Percentiles rank a stretch among this genome's conserved stretches.
phyloP scores from a whole-genome alignment of 2,888 invertebrate genomes.

The Drosophila longiperda region DNA sequence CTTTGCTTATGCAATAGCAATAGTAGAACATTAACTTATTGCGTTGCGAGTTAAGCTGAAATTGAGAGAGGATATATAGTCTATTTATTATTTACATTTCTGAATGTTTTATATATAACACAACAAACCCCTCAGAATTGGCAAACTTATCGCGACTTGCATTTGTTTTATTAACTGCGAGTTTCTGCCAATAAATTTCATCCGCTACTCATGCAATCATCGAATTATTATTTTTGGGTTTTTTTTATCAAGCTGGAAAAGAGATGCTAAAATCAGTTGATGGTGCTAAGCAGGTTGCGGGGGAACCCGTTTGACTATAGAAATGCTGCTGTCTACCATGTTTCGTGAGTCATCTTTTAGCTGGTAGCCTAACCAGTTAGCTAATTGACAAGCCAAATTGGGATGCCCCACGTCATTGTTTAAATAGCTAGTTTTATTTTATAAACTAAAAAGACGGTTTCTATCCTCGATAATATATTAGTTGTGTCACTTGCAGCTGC shows the following conservation, averaged over 20 bases:
- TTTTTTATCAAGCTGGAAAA: background rate
- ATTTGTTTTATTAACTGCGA: background rate
- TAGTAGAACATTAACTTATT: background rate
- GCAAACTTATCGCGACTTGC: background rate
- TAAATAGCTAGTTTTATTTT: background rate
- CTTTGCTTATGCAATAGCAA: background rate
- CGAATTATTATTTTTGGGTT: background rate
- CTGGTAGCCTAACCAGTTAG: constrained; percentile 19
- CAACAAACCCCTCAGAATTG: background rate
- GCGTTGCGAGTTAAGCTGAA: background rate
- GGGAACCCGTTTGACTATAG: constrained; percentile 7
- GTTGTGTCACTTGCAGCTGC: background rate
- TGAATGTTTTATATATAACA: background rate
- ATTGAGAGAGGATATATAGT: background rate
- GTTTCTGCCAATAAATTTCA: constrained; percentile 2
- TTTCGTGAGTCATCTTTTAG: constrained; percentile 16
- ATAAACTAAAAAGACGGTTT: background rate
- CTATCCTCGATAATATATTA: background rate
- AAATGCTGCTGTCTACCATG: background rate
- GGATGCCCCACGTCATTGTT: background rate
- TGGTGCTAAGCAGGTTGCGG: background rate
- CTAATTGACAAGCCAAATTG: constrained; percentile 6
- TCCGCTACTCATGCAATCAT: background rate
- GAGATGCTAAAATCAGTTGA: background rate
- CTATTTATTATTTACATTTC: background rate